Conservation (phyloP, 2,113 vertebrate genomes). For the Cariama cristata region DNA sequence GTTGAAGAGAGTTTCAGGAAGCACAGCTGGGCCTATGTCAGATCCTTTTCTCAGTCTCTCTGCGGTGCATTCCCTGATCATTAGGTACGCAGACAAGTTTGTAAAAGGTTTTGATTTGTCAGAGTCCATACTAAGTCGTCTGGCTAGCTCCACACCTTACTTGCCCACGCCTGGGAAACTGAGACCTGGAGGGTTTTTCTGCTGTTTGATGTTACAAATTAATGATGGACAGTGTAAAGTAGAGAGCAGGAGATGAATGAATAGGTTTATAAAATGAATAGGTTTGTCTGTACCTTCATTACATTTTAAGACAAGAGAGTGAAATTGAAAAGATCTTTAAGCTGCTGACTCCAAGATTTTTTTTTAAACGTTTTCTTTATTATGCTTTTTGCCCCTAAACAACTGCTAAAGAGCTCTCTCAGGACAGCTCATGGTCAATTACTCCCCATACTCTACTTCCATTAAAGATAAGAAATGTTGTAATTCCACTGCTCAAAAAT, state of each 20-base stretch:
- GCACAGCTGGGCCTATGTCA: background rate
- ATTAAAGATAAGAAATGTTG: background rate
- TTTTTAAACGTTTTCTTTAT: background rate
- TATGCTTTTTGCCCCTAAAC: background rate
- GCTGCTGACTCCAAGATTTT: background rate
- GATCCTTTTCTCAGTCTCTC: background rate
- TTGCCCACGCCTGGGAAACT: background rate
- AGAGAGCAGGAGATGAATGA: background rate
- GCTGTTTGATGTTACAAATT: background rate
- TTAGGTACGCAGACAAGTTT: background rate
- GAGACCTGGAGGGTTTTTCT: background rate
- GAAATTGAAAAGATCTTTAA: background rate
- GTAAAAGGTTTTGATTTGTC: background rate
- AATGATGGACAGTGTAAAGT: background rate
- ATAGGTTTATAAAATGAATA: background rate
- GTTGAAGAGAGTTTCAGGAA: background rate
- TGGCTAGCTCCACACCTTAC: background rate
- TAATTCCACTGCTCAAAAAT: background rate
- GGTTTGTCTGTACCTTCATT: background rate
- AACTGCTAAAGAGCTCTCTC: background rate
- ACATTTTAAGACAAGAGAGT: background rate
- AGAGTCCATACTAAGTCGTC: background rate
- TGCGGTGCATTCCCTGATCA: fast-evolving
- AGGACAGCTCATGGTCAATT: background rate
- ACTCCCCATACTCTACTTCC: background rate